These are phyloP conservation scores for Liasis olivaceus DNA, from an alignment of 2,797 vertebrate species.

Conservation along the genomic window DNA sequence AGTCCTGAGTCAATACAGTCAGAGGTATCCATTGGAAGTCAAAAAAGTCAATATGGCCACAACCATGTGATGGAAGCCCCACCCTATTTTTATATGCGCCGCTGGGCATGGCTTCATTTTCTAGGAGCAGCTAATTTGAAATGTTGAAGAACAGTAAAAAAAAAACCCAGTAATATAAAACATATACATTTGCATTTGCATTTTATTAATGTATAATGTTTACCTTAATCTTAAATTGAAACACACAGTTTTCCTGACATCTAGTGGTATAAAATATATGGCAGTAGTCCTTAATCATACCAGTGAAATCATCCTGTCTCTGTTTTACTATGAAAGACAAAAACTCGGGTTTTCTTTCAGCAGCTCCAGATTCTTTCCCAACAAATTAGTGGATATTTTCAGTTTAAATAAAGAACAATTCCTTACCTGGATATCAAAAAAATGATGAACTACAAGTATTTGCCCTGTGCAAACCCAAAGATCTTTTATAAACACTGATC, in stretches of 20 bases:
- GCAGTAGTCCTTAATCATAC: not conserved
- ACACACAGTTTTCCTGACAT: conserved; percentile 65
- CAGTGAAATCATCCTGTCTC: not conserved
- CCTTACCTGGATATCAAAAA: not conserved
- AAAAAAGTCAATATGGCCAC: not conserved
- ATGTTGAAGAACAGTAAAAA: conserved; percentile 14
- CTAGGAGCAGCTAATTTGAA: conserved; percentile 45
- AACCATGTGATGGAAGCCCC: not conserved
- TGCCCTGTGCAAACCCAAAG: not conserved
- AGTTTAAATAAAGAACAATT: not conserved
- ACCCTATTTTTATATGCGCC: not conserved
- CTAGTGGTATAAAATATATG: conserved; percentile 61
- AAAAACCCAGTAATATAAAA: not conserved
- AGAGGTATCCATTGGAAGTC: not conserved
- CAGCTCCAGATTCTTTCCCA: not conserved
- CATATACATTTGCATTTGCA: not conserved
- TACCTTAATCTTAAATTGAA: not conserved
- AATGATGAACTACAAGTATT: not conserved
- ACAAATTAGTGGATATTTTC: not conserved
- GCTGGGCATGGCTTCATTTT: not conserved
- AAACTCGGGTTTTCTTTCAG: not conserved
- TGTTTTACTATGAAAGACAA: not conserved
- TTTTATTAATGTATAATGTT: not conserved
- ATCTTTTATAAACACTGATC: not conserved
- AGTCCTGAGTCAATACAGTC: not conserved